Base-by-base conservation (phyloP, 2,113 vertebrate genomes). In the Nycticebus coucang region DNA sequence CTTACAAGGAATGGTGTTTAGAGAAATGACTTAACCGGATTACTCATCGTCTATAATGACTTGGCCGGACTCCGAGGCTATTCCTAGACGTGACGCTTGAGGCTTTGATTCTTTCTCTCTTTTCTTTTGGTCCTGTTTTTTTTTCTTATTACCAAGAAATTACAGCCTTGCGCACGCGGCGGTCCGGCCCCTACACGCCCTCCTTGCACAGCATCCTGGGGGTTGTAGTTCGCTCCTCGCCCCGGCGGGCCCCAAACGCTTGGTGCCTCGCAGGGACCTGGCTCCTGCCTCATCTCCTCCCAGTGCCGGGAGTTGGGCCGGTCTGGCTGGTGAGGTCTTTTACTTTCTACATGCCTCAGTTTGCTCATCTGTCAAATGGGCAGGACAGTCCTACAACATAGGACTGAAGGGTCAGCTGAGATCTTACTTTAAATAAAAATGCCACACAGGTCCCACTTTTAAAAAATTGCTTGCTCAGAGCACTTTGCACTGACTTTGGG, bases 21-120 rank as follows among this genome's bases (percentile, higher is more conserved):
- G 97, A 97, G 97, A 97, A 98, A 98, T 98, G 98, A 98, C 97
- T 98, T 98, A 98, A 98, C 92, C 95, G 95, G 98, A 96, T 98
- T 98, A 98, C 98, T 98, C 98, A 98, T 97, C 97, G 97, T 71
- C 97, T 98, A 97, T 98, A 96, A 98, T 86, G 96, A 96, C 97
- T 96, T 98, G 98, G 98, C 98, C 89, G 41, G 37, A 59, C 91
- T 97, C 98, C 97, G 64, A 88, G 85, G 95, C 98, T 98, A 97
- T 98, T 98, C 98, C 98, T 95, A 97, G 98, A 98, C 96, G 96
- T 98, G 98, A 98, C 98, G 98, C 97, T 96, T n/a, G 37, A 97
- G 89, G 95, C 97, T 98, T 97, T 94, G 89, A 97, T 97, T 97
- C 97, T 97, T 95, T 96, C 87, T 95, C 37, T 88, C 93, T 97